phyloP scores from a whole-genome alignment of 2,888 invertebrate genomes.

The Drosophila bunnanda region DNA sequence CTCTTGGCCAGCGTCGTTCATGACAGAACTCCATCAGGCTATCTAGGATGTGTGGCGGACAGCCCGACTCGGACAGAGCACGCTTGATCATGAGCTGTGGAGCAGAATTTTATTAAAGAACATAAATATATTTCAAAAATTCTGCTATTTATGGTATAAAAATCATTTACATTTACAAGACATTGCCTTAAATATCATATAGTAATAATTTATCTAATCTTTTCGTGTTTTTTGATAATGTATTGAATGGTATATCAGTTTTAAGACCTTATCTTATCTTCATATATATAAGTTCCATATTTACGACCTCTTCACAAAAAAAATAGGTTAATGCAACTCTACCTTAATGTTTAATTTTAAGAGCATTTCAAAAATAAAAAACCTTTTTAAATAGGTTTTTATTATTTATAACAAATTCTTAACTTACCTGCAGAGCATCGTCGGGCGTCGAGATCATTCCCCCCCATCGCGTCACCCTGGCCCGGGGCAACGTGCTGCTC shows the following conservation, averaged over 20 bases:
- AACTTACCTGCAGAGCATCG: conserved; percentile 92
- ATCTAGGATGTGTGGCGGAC: conserved; percentile 96
- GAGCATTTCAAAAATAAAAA: not conserved
- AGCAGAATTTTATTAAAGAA: not conserved
- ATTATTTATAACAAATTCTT: not conserved
- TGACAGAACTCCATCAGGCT: conserved; percentile 99
- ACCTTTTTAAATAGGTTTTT: not conserved
- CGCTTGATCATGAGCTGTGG: conserved; percentile 96
- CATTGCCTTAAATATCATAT: not conserved
- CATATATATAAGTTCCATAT: not conserved
- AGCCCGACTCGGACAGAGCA: conserved; percentile 96
- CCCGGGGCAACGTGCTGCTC: conserved; percentile 92
- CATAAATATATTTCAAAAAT: not conserved
- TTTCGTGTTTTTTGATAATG: not conserved
- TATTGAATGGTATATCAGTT: not conserved
- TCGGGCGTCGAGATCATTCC: conserved; percentile 99
- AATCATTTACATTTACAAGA: not conserved
- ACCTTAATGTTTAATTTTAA: no score
- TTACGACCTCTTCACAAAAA: not conserved
- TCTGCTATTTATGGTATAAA: no score
- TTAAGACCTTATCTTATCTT: not conserved
- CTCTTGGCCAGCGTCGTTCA: conserved; percentile 97
- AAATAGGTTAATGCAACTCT: not conserved
- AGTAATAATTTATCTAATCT: not conserved
- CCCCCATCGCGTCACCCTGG: conserved; percentile 97